Conservation (phyloP, 2,888 invertebrate species). For the Cyclophora albipunctata region DNA sequence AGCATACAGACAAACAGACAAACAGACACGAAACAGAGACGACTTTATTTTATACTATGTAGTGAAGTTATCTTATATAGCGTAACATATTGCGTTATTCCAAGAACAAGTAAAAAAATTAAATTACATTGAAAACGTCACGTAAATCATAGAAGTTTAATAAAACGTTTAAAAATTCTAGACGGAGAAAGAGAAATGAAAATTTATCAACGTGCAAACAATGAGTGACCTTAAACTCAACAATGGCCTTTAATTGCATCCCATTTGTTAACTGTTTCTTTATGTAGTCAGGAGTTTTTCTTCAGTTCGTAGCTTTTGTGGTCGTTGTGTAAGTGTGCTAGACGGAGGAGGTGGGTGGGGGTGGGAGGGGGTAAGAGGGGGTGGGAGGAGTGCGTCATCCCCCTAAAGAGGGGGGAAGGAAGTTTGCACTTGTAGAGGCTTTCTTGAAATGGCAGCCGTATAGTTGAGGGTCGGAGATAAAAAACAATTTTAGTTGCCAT, state of each 20-base stretch:
- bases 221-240: conserved; percentile 30
- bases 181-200: conserved; percentile 19
- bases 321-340: conserved; percentile 53
- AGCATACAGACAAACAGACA: too few species aligned
- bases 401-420: conserved; percentile 28
- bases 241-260: conserved; percentile 35
- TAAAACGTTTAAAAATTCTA: conserved; percentile 8
- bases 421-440: conserved; percentile 47
- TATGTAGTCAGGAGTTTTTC: conserved; percentile 11
- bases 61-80: too few species aligned
- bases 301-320: conserved; percentile 52
- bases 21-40: too few species aligned
- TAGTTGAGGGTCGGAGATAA: conserved; percentile 26
- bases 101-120: too few species aligned
- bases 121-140: too few species aligned
- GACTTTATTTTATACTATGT: too few species aligned
- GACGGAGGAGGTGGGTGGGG: conserved; percentile 37
- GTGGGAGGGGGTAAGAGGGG: conserved; percentile 15
- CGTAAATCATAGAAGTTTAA: neutral
- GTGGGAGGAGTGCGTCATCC: conserved; percentile 27
- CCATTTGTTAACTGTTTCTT: conserved; percentile 21
- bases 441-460: conserved; percentile 36
- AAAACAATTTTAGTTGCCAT: conserved; percentile 11
- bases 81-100: too few species aligned
- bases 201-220: conserved; percentile 23